Percentiles rank a stretch among this genome's conserved stretches.
These are phyloP conservation scores for Rhopalosiphum nymphaeae DNA, from an alignment of 2,888 invertebrate species.

Conservation along the genomic window DNA sequence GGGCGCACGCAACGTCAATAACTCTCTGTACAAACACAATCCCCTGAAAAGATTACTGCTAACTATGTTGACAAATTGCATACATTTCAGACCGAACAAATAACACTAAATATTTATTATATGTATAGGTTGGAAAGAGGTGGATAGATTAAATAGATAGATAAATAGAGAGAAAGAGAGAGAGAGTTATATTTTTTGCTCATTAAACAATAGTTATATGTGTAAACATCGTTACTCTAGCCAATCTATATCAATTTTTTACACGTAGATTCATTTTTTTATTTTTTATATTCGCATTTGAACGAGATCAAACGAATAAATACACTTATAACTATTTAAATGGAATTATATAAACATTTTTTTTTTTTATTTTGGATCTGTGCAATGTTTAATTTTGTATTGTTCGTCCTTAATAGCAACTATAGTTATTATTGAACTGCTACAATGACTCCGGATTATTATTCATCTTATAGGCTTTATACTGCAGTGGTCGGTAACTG, in stretches of 20 bases:
- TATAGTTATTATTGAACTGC: not conserved
- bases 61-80: conserved; percentile 16
- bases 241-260: not conserved
- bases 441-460: not conserved
- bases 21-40: conserved; percentile 1
- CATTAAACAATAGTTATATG: not conserved
- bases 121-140: not conserved
- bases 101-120: not conserved
- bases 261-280: not conserved
- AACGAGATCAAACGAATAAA: not conserved
- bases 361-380: not conserved
- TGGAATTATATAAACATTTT: not conserved
- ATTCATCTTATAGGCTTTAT: not conserved
- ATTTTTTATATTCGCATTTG: not conserved
- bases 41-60: not conserved
- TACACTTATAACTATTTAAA: not conserved
- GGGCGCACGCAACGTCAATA: not conserved
- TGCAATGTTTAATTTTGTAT: not conserved
- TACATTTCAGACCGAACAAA: not conserved
- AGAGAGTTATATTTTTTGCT: not conserved
- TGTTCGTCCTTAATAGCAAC: not conserved
- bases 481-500: no score
- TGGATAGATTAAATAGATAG: not conserved
- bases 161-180: not conserved
- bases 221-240: not conserved